Evolutionary conservation across 2,113 vertebrate genomes (phyloP).

Genomic region (Zosterops borbonicus): DNA sequence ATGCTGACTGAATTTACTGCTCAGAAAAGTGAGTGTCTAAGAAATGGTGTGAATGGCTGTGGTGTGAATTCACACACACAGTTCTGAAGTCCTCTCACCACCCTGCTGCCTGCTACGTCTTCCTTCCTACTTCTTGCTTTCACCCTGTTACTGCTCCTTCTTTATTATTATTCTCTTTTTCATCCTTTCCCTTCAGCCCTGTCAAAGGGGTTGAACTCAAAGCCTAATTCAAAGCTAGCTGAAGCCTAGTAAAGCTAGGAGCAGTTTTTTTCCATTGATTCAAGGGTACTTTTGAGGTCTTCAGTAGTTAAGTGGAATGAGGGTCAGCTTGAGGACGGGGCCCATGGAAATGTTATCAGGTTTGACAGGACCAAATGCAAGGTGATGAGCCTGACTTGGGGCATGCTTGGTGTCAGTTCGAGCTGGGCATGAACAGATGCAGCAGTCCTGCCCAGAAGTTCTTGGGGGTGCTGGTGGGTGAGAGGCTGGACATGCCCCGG

Average conservation of each 20-base stretch:
- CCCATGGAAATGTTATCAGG: neutral
- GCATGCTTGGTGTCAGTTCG: fast-evolving
- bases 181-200: neutral
- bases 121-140: neutral
- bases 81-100: neutral
- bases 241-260: neutral
- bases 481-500: neutral
- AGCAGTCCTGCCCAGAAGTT: neutral
- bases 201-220: neutral
- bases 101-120: neutral
- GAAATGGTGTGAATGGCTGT: neutral
- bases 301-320: neutral
- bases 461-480: neutral
- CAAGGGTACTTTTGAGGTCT: neutral
- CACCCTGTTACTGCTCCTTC: neutral
- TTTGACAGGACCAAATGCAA: neutral
- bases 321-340: fast-evolving
- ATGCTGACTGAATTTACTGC: neutral
- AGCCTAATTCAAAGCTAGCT: neutral
- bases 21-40: neutral
- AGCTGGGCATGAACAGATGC: fast-evolving
- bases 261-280: neutral
- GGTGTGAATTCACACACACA: neutral
- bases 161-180: conserved; percentile 2
- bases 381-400: no score